Evolutionary conservation across 2,797 vertebrate genomes (phyloP).

Genomic region (Gymnothorax reevesii): DNA sequence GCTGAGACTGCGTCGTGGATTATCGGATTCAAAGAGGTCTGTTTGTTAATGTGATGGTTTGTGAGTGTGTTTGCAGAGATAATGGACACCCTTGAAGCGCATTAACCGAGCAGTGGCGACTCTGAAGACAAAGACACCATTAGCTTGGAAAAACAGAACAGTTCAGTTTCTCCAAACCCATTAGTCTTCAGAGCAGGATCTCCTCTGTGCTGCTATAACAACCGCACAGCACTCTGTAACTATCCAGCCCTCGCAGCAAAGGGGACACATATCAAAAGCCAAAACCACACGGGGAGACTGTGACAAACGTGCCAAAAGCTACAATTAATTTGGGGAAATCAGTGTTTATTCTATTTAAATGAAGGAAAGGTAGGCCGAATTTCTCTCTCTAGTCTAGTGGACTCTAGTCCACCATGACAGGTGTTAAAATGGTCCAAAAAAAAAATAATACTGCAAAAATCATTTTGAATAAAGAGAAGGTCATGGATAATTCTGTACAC

Average conservation of each 20-base stretch:
- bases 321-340: not conserved
- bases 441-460: not conserved
- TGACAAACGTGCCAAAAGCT: slow-evolving; percentile 21
- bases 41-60: slow-evolving; percentile 33
- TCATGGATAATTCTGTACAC: not conserved
- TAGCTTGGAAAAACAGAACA: not conserved
- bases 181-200: slow-evolving; percentile 56
- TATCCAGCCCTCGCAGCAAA: slow-evolving; percentile 49
- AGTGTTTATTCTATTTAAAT: not conserved
- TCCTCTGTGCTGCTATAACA: slow-evolving; percentile 62
- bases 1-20: not conserved
- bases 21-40: slow-evolving; percentile 6
- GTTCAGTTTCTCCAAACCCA: slow-evolving; percentile 46
- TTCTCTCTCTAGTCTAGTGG: not conserved
- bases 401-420: not conserved
- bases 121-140: slow-evolving; percentile 14
- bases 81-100: slow-evolving; percentile 30
- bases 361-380: not conserved
- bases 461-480: not conserved
- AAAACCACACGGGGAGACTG: not conserved
- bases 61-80: slow-evolving; percentile 38
- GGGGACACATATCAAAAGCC: slow-evolving; percentile 24
- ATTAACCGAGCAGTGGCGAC: slow-evolving; percentile 12
- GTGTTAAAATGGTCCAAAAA: not conserved
- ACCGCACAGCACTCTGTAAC: slow-evolving; percentile 54